Percentiles rank a stretch among this genome's conserved stretches.
Conservation (phyloP, 2,888 invertebrate genomes). For the Coremacera marginata region DNA sequence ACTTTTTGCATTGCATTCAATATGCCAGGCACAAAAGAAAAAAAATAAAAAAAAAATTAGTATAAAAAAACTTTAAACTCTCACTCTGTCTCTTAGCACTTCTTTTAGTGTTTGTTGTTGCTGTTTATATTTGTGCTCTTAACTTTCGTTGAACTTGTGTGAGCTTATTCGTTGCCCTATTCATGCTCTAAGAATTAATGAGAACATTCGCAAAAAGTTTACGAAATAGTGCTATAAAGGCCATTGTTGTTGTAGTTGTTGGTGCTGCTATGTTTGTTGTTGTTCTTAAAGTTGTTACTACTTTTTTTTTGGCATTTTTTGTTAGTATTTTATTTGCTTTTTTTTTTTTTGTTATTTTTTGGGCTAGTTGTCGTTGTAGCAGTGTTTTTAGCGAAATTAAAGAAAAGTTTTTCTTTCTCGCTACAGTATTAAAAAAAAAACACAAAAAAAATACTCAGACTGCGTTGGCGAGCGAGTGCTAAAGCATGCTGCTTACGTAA, state of each 20-base stretch:
- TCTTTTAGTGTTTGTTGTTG: not conserved
- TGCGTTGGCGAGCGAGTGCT: too few relatives aligned
- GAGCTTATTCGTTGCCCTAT: not conserved
- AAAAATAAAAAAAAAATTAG: too few relatives aligned
- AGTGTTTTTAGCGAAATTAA: not conserved
- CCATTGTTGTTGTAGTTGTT: not conserved
- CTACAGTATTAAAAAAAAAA: not conserved
- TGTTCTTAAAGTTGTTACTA: not conserved
- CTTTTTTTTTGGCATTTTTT: not conserved
- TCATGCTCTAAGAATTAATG: slow-evolving; percentile 17
- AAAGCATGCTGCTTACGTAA: too few relatives aligned
- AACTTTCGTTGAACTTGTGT: slow-evolving; percentile 4
- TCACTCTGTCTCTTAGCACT: too few relatives aligned
- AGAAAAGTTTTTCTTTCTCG: not conserved
- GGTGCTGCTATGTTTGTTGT: not conserved
- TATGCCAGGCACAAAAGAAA: too few relatives aligned
- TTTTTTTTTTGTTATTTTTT: too few relatives aligned
- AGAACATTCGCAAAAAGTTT: slow-evolving; percentile 15
- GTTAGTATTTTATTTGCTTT: not conserved
- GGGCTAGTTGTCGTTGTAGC: not conserved
- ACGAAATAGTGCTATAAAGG: slow-evolving; percentile 1
- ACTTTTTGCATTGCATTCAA: not conserved
- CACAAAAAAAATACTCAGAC: too few relatives aligned
- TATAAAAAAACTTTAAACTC: too few relatives aligned
- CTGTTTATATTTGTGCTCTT: not conserved